Evolutionary conservation across 2,797 vertebrate genomes (phyloP), one percentile per base, ranked within the genome.

Genomic region (Hypotaenidia philippensis): DNA sequence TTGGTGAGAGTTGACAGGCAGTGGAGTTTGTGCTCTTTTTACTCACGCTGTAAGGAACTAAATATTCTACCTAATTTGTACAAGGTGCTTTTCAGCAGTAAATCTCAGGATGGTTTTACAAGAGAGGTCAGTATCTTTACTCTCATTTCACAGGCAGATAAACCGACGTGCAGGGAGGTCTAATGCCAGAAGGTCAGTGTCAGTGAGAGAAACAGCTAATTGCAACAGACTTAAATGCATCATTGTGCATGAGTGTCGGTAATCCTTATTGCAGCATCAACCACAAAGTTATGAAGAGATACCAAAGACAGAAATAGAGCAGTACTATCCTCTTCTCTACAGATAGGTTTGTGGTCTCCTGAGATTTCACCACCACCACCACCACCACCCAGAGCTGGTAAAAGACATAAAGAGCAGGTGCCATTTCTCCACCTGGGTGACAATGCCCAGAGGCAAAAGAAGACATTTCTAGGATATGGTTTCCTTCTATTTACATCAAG

Each of bases 401-500:
- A 78, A 87, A 76, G 9, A 59, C 60, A 76, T 87, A 40, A 66
- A 78, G 40, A 60, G 29, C 60, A 70, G 44, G 52, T 92, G 52
- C 36, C 36, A 25, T 88, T 91, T 82, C 63, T 86, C 27, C 25
- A 87, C 77, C 59, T 89, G 36, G 13, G 5, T 75, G 47, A 81
- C 83, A 91, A 49, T 66, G 47, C 59, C 74, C 64, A 40, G 81
- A 90, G 52, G 83, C 66, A 82, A 23, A 7, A 70, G 66, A 90
- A 82, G 59, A 47, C 3, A 82, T 69, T 84, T 91, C 90, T 94
- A 89, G 81, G 77, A 38, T 69, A 74, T 27, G 2, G 9, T 79
- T 94, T 68, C 66, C 15, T 84, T 41, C 60, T 96, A 57, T 93
- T 91, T 93, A 83, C 87, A 78, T 86, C 63, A 88, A 78, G 31